These are phyloP conservation scores for Pteruthius melanotis DNA, from an alignment of 2,113 vertebrate genomes.

Conservation along the genomic window DNA sequence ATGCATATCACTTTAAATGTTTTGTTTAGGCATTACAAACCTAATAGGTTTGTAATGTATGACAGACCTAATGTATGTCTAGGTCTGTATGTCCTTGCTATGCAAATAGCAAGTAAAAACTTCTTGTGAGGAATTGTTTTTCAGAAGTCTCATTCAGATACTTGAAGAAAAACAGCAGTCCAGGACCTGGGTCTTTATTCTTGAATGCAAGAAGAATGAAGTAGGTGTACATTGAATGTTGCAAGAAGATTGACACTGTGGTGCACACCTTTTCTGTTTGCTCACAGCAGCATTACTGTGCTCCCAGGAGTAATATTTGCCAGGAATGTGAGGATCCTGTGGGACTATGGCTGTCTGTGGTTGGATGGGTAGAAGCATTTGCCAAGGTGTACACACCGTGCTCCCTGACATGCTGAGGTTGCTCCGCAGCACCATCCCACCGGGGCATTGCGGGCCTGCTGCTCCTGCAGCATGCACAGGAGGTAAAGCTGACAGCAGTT, in stretches of 20 bases:
- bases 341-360: fast-evolving
- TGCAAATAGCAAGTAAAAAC: background rate
- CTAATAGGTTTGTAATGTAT: no score
- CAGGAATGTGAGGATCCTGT: background rate
- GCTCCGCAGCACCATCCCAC: background rate
- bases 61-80: no score
- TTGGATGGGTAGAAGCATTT: fast-evolving
- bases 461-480: background rate
- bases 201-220: background rate
- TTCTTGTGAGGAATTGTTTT: background rate
- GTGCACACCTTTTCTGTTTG: background rate
- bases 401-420: background rate
- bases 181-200: background rate
- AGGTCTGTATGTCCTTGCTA: background rate
- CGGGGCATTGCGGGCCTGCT: fast-evolving
- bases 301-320: background rate
- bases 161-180: background rate
- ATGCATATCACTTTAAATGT: background rate
- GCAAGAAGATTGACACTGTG: background rate
- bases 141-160: background rate
- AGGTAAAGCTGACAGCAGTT: background rate
- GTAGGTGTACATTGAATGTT: background rate
- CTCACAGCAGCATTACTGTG: background rate
- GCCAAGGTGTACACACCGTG: fast-evolving
- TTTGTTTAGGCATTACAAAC: background rate